Conservation (phyloP, 1,140 invertebrate species). For the Mya arenaria region DNA sequence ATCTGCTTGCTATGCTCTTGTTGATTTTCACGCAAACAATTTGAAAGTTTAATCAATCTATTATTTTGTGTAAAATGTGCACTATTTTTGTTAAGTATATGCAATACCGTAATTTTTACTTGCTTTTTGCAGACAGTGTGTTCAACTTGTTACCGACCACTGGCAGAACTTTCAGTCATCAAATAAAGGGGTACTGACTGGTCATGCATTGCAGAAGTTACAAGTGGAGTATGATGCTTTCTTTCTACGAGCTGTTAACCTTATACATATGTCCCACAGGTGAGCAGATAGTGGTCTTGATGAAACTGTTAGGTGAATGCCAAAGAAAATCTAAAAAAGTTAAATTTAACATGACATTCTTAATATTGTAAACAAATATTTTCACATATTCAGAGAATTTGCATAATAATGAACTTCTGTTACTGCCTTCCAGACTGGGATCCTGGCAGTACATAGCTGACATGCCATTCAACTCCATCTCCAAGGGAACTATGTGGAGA, state of each 20-base stretch:
- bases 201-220: slow-evolving; percentile 84
- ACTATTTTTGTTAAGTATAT: background rate
- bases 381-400: no score
- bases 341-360: no score
- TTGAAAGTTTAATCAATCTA: no score
- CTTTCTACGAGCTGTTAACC: slow-evolving; percentile 86
- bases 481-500: slow-evolving; percentile 87
- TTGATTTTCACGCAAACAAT: no score
- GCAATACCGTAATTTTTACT: background rate
- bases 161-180: slow-evolving; percentile 84
- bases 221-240: slow-evolving; percentile 90
- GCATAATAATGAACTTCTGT: slow-evolving; percentile 3
- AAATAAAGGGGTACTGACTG: slow-evolving; percentile 77
- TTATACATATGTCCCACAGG: slow-evolving; percentile 87
- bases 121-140: slow-evolving; percentile 83
- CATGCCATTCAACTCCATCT: slow-evolving; percentile 88
- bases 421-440: slow-evolving; percentile 86
- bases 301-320: no score
- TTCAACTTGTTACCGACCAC: slow-evolving; percentile 89
- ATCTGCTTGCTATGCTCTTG: no score
- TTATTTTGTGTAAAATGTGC: no score
- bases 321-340: no score
- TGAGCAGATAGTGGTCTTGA: no score
- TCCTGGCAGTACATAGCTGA: slow-evolving; percentile 92
- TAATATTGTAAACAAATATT: no score